Percentiles rank a stretch among this genome's conserved stretches.
Conservation (phyloP, 2,113 vertebrate genomes). For the Pan troglodytes region DNA sequence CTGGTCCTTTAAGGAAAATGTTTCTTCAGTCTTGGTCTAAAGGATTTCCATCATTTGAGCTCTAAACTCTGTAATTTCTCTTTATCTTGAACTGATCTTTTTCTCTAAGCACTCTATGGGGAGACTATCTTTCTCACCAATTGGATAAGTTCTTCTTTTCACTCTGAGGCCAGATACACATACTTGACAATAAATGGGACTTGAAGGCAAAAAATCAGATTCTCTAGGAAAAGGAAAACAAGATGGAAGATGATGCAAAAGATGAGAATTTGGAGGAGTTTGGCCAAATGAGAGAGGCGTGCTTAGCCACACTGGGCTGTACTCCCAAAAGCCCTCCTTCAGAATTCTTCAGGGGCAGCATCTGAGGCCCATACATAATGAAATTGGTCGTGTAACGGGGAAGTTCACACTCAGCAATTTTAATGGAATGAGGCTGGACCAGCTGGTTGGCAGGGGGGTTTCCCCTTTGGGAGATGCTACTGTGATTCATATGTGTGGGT, state of each 20-base stretch:
- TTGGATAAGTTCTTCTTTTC: not conserved
- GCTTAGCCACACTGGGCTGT: not conserved
- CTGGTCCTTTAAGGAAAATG: not conserved
- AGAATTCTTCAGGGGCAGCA: not conserved
- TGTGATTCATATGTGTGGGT: constrained; percentile 44
- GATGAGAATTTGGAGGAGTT: not conserved
- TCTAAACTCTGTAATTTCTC: not conserved
- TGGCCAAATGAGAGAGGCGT: not conserved
- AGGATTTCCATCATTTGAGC: not conserved
- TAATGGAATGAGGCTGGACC: constrained; percentile 59
- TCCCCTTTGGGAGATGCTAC: constrained; percentile 18
- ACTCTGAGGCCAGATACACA: not conserved
- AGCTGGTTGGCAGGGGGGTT: constrained; percentile 37
- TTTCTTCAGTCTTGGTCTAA: not conserved
- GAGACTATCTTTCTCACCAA: not conserved
- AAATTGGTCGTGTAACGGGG: not conserved
- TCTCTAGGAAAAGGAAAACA: not conserved
- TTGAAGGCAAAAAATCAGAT: not conserved
- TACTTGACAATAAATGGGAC: not conserved
- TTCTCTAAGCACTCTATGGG: not conserved
- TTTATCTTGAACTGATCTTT: not conserved
- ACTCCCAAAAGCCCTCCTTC: not conserved
- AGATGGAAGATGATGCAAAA: not conserved
- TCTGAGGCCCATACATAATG: not conserved
- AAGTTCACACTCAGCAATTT: constrained; percentile 7